Percentiles rank a stretch among this genome's conserved stretches.
Evolutionary conservation across 2,113 vertebrate species (phyloP).

Genomic region (Astur gentilis): DNA sequence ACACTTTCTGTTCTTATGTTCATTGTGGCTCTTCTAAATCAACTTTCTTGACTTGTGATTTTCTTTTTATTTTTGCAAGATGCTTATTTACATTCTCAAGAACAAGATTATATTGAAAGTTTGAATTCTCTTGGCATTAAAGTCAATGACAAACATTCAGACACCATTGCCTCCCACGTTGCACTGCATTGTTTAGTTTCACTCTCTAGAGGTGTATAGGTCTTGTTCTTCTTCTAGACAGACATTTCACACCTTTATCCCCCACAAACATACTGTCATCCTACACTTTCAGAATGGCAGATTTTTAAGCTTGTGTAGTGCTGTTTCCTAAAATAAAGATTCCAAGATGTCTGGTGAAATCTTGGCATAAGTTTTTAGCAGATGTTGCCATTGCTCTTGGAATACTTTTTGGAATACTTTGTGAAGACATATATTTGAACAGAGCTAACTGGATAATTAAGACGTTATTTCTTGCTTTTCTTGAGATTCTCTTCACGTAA

Average conservation of each 20-base stretch:
- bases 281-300: conserved; percentile 67
- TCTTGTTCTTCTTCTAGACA: conserved; percentile 71
- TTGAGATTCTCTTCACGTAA: background rate
- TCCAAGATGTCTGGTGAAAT: conserved; percentile 67
- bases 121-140: conserved; percentile 48
- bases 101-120: conserved; percentile 36
- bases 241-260: conserved; percentile 74
- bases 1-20: background rate
- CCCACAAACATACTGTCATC: conserved; percentile 71
- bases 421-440: conserved; percentile 20
- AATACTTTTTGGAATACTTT: conserved; percentile 59
- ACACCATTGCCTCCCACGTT: conserved; percentile 52
- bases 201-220: conserved; percentile 65
- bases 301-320: conserved; percentile 57
- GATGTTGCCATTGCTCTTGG: conserved; percentile 69
- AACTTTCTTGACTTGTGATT: conserved; percentile 2
- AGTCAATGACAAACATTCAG: conserved; percentile 60
- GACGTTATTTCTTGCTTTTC: conserved; percentile 8
- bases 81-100: conserved; percentile 31
- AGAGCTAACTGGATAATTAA: conserved; percentile 26
- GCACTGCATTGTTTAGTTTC: conserved; percentile 68
- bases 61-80: background rate
- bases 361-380: conserved; percentile 69
- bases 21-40: background rate
- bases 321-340: conserved; percentile 72